phyloP scores from a whole-genome alignment of 1,140 invertebrate genomes.

The Drosophila mauritiana region DNA sequence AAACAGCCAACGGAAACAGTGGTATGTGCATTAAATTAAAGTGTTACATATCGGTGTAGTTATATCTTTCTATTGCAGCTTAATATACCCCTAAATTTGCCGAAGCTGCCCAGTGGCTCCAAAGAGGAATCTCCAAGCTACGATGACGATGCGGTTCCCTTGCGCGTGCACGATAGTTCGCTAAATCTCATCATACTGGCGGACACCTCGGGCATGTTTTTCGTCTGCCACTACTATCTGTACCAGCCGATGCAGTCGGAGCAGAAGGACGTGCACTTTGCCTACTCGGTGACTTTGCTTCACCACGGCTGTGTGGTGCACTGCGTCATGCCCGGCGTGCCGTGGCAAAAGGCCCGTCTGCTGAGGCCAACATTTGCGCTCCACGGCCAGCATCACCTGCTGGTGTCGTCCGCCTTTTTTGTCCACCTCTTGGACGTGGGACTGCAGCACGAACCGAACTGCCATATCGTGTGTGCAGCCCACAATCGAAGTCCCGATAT shows the following conservation, averaged over 20 bases:
- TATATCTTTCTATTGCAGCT: conserved; percentile 86
- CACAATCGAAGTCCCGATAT: conserved; percentile 85
- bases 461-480: conserved; percentile 89
- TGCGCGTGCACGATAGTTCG: conserved; percentile 92
- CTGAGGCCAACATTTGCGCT: conserved; percentile 90
- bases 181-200: conserved; percentile 92
- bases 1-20: conserved; percentile 94
- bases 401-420: conserved; percentile 91
- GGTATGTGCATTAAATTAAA: conserved; percentile 85
- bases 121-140: conserved; percentile 87
- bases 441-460: conserved; percentile 91
- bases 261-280: conserved; percentile 90
- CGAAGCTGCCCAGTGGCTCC: conserved; percentile 87
- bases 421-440: conserved; percentile 93
- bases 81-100: conserved; percentile 93
- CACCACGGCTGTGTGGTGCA: conserved; percentile 93
- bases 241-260: conserved; percentile 89
- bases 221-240: conserved; percentile 93
- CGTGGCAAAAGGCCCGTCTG: conserved; percentile 90
- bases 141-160: conserved; percentile 91
- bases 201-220: conserved; percentile 89
- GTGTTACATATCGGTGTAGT: too few species aligned
- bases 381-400: conserved; percentile 90
- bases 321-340: conserved; percentile 91
- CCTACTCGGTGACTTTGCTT: conserved; percentile 92